Base-by-base conservation (phyloP, 2,113 vertebrate genomes). In the Lagopus leucura region DNA sequence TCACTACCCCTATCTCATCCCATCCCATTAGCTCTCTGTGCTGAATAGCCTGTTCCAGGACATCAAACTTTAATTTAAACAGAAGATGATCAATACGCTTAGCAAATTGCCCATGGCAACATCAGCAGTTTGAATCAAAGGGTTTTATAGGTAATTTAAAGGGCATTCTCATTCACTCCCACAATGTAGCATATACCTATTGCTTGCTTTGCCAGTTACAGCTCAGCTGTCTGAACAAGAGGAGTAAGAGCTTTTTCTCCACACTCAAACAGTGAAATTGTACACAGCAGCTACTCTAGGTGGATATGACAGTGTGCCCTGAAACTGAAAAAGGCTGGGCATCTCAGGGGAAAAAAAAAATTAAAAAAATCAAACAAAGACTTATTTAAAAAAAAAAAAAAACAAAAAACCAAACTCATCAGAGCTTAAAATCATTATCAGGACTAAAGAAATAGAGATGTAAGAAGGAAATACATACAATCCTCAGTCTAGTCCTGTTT, bases 1-100 rank as follows among this genome's bases (percentile, higher is more conserved):
- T 89, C 30, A 4, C 94, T 95, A 93, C 91, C 95, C 93, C 93
- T 95, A 97, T 96, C 96, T 97, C 97, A 97, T 96, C 95, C 96
- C 94, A 92, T 87, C 80, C 96, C 88, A 96, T 97, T 97, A 97
- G 94, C 82, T 82, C 92, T 91, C 45, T 27, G 79, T 94, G 81
- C 97, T 97, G 96, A 96, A 96, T 95, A 95, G 97, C 94, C 96
- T 97, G 97, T 98, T 98, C 97, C 97, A 97, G 97, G 97, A 97
- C 97, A 98, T 98, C 97, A 97, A 98, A 97, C 97, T 98, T 98
- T 98, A 98, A 98, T 98, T 98, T 98, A 98, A 97, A 97, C 97
- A 98, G 97, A 97, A 98, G 97, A 97, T 97, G 97, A 98, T 98
- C 97, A 98, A 98, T 98, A 98, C 97, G 95, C 96, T 98, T 97